Percentiles rank a stretch among this genome's conserved stretches.
Conservation (phyloP, 2,888 invertebrate species). For the Miltochrista miniata region DNA sequence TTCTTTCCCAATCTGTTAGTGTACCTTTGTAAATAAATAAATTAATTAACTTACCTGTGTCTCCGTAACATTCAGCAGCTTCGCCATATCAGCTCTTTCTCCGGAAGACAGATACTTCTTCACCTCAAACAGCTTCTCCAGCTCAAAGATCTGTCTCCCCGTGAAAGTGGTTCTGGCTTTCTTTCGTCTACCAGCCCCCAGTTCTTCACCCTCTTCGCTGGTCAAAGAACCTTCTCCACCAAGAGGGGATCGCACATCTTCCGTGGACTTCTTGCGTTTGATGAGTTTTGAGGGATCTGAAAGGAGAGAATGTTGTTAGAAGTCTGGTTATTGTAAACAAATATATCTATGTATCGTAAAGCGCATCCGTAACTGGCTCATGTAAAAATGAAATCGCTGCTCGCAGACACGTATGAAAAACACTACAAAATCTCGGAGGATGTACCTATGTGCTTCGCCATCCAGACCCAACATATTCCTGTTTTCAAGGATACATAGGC, state of each 20-base stretch:
- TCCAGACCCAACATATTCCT: too few species aligned
- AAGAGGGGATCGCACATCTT: conserved; percentile 70
- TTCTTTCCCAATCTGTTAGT: neutral
- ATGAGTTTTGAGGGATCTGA: conserved; percentile 68
- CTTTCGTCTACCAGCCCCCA: conserved; percentile 85
- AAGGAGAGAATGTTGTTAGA: neutral
- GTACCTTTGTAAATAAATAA: too few species aligned
- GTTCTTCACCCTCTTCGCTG: conserved; percentile 80
- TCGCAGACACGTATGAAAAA: too few species aligned
- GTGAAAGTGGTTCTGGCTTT: conserved; percentile 98
- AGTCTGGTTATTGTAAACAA: neutral
- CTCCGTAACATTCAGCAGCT: conserved; percentile 96
- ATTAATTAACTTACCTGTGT: conserved; percentile 90
- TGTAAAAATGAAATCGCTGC: too few species aligned
- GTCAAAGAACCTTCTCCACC: conserved; percentile 74
- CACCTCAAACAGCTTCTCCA: conserved; percentile 97
- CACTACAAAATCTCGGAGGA: too few species aligned
- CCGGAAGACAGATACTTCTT: conserved; percentile 98
- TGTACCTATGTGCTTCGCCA: too few species aligned
- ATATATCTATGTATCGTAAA: too few species aligned
- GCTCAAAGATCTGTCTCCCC: conserved; percentile 97
- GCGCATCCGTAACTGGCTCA: too few species aligned
- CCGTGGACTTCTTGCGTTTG: conserved; percentile 77
- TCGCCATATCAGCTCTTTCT: conserved; percentile 97
- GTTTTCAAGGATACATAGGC: too few species aligned